phyloP scores from a whole-genome alignment of 2,888 invertebrate genomes.

The Sarcophaga caerulescens region DNA sequence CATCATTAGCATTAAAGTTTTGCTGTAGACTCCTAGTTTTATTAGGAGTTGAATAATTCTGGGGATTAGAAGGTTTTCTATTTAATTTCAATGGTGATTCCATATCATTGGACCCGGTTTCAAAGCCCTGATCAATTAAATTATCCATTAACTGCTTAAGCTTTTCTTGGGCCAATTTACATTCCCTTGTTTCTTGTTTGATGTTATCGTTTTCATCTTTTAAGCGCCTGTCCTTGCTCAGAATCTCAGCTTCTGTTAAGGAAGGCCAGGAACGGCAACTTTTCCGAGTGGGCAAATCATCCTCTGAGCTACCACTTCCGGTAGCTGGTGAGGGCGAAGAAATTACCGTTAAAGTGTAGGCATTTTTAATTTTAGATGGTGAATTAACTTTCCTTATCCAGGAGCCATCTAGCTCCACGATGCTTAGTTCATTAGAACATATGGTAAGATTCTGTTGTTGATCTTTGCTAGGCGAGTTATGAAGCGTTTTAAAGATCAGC shows the following conservation, averaged over 20 bases:
- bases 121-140: slow-evolving; percentile 78
- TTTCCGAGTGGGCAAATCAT: slow-evolving; percentile 66
- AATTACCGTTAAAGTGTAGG: slow-evolving; percentile 76
- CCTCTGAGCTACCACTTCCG: slow-evolving; percentile 74
- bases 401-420: slow-evolving; percentile 25
- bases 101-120: slow-evolving; percentile 76
- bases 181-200: not conserved
- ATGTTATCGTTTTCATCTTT: not conserved
- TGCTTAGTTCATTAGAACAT: not conserved
- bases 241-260: not conserved
- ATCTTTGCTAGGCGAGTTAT: not conserved
- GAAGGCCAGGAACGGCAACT: slow-evolving; percentile 40
- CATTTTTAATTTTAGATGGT: slow-evolving; percentile 75
- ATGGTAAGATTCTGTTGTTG: not conserved
- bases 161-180: slow-evolving; percentile 21
- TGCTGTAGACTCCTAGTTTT: slow-evolving; percentile 70
- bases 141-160: slow-evolving; percentile 69
- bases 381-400: slow-evolving; percentile 72
- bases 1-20: slow-evolving; percentile 13
- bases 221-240: too few relatives aligned
- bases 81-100: slow-evolving; percentile 74
- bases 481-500: slow-evolving; percentile 28
- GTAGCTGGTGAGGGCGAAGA: slow-evolving; percentile 74
- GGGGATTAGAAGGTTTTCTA: slow-evolving; percentile 26
- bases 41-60: slow-evolving; percentile 19